These are phyloP conservation scores for Sarcophilus harrisii DNA, from an alignment of 2,797 vertebrate species.

Conservation along the genomic window DNA sequence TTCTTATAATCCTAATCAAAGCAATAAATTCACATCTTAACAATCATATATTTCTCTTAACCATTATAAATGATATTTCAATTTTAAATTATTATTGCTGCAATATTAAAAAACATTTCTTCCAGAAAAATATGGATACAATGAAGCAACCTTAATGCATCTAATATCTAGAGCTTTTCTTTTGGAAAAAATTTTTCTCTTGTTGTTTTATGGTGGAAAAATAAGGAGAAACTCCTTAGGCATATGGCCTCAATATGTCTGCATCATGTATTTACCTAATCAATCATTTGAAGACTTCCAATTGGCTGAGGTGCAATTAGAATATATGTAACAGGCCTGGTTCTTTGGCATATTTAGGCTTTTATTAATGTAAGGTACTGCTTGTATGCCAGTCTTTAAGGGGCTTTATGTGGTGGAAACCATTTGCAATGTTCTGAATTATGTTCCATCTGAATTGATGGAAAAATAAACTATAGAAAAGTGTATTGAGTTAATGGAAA, in stretches of 20 bases:
- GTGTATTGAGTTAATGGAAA: background rate
- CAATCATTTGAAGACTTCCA: background rate
- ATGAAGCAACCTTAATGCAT: background rate
- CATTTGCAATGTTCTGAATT: background rate
- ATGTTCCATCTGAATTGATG: too few species aligned
- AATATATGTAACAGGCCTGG: background rate
- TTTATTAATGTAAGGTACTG: background rate
- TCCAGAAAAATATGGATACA: background rate
- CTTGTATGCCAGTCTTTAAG: background rate
- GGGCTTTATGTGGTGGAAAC: background rate
- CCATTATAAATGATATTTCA: background rate
- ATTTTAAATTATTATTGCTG: background rate
- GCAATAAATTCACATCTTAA: background rate
- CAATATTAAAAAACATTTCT: background rate
- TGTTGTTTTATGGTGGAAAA: background rate
- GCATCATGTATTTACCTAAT: background rate
- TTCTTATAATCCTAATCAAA: background rate
- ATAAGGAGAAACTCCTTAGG: background rate
- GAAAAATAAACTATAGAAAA: background rate
- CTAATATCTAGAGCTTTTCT: background rate
- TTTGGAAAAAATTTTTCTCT: background rate
- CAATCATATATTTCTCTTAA: background rate
- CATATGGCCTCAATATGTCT: conserved; percentile 1
- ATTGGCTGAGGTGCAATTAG: background rate
- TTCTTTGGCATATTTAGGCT: background rate